Conservation (phyloP, 1,140 invertebrate species). For the Acarapis woodi region DNA sequence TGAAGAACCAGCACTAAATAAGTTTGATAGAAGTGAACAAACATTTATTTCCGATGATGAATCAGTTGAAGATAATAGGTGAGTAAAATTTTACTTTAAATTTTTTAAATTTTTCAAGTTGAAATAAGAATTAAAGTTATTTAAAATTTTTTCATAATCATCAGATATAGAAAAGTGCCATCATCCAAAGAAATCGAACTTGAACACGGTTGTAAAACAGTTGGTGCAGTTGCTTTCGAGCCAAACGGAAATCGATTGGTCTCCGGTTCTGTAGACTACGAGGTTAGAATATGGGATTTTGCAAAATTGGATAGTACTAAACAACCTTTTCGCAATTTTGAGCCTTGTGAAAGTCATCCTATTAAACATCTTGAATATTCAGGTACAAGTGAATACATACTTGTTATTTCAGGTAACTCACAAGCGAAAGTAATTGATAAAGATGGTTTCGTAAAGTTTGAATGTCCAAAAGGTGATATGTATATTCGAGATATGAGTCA, state of each 20-base stretch:
- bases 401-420: conserved; percentile 61
- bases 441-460: conserved; percentile 78
- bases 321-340: conserved; percentile 60
- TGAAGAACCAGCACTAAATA: too few species aligned
- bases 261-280: conserved; percentile 70
- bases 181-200: conserved; percentile 46
- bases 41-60: conserved; percentile 2
- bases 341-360: conserved; percentile 80
- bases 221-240: conserved; percentile 56
- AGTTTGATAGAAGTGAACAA: too few species aligned
- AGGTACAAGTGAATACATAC: conserved; percentile 65
- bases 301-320: conserved; percentile 78
- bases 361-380: conserved; percentile 73
- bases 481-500: conserved; percentile 76
- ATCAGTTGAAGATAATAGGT: neutral
- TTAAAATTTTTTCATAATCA: too few species aligned
- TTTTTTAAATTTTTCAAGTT: too few species aligned
- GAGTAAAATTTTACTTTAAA: neutral
- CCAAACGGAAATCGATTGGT: conserved; percentile 67
- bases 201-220: conserved; percentile 17
- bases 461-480: conserved; percentile 78
- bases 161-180: conserved; percentile 34
- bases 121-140: too few species aligned
- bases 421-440: conserved; percentile 74
- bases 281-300: conserved; percentile 92